Conservation (phyloP, 1,140 invertebrate species). For the Solenopsis invicta region DNA sequence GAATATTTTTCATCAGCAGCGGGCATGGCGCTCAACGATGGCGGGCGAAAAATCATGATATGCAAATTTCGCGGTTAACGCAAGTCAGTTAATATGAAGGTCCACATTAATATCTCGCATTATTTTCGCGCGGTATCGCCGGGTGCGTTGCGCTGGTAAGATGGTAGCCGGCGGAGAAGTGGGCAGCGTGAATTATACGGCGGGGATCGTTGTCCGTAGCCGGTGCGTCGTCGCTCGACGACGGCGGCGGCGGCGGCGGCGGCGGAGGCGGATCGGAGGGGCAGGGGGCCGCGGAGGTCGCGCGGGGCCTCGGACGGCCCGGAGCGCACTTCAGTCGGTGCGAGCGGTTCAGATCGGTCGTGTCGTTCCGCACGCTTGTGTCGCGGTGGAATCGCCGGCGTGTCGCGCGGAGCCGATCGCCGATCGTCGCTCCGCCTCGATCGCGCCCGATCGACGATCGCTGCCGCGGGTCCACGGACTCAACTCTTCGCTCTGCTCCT, state of each 20-base stretch:
- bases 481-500: too few relatives aligned
- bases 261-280: neutral
- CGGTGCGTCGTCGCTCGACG: conserved; percentile 36
- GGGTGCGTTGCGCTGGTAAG: neutral
- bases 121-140: too few relatives aligned
- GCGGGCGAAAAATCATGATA: too few relatives aligned
- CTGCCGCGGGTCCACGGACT: too few relatives aligned
- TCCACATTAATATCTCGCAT: too few relatives aligned
- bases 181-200: conserved; percentile 3
- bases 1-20: too few relatives aligned
- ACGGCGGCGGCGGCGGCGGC: neutral
- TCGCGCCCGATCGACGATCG: neutral
- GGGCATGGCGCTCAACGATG: too few relatives aligned
- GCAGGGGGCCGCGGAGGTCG: conserved; percentile 9
- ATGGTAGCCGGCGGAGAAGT: conserved; percentile 9
- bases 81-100: neutral
- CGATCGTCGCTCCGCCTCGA: neutral
- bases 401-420: neutral
- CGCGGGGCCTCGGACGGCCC: neutral
- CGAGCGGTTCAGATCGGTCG: conserved; percentile 7
- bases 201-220: conserved; percentile 64
- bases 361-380: conserved; percentile 6
- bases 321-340: conserved; percentile 25
- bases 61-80: neutral
- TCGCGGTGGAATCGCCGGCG: neutral